phyloP scores from a whole-genome alignment of 2,113 vertebrate species.

The Pheucticus melanocephalus region DNA sequence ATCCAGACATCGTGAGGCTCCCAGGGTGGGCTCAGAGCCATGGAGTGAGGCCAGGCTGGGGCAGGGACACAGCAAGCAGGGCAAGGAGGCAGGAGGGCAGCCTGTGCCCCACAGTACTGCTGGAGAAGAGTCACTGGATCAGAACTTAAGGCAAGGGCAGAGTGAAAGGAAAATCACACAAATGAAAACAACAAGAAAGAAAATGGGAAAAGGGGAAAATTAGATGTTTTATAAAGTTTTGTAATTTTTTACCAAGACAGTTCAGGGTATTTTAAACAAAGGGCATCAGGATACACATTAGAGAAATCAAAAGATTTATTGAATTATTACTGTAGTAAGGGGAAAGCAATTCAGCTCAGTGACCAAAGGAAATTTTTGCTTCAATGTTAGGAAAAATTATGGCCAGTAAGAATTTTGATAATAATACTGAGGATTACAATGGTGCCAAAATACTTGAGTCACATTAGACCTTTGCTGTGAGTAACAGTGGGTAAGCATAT shows the following conservation, averaged over 20 bases:
- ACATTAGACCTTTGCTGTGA: not conserved
- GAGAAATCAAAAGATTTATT: not conserved
- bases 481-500: not conserved
- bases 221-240: not conserved
- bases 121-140: not conserved
- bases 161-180: not conserved
- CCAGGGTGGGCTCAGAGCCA: not conserved
- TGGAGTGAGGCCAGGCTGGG: fast-evolving
- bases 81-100: not conserved
- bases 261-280: not conserved
- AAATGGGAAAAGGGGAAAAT: not conserved
- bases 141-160: not conserved
- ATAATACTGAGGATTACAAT: not conserved
- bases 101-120: not conserved
- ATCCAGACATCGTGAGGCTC: not conserved
- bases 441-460: not conserved
- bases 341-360: not conserved
- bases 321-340: not conserved
- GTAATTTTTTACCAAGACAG: not conserved
- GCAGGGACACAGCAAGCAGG: not conserved
- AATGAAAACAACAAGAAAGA: not conserved
- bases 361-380: not conserved
- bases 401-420: not conserved
- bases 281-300: not conserved
- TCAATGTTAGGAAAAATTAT: not conserved